These are phyloP conservation scores for Heliconius himera DNA, from an alignment of 1,140 invertebrate genomes.

Conservation along the genomic window DNA sequence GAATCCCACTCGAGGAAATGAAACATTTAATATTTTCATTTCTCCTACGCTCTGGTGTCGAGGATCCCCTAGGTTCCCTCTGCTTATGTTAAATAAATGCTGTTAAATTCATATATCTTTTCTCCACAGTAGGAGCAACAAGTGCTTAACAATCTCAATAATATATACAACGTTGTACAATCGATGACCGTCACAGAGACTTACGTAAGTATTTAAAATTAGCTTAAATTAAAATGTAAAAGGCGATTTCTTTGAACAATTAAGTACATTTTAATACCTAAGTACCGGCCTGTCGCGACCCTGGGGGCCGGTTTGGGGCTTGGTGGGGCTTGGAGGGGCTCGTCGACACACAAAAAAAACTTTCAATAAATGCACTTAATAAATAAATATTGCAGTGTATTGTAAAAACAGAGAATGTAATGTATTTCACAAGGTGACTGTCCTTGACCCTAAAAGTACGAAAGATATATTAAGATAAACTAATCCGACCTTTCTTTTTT, in stretches of 20 bases:
- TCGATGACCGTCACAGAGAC: not conserved
- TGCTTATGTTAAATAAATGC: no score
- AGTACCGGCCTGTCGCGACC: not conserved
- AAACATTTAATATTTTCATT: no score
- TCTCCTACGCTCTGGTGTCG: no score
- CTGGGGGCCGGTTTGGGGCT: not conserved
- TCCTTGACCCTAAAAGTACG: not conserved
- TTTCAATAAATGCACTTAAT: not conserved
- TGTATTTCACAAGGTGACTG: not conserved
- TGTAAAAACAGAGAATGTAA: not conserved
- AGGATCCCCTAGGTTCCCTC: no score
- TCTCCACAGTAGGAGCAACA: no score
- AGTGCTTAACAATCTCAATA: no score
- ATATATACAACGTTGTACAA: no score
- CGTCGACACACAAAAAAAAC: not conserved
- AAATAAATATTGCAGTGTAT: not conserved
- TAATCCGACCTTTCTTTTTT: not conserved
- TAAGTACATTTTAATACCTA: not conserved
- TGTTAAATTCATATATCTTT: no score
- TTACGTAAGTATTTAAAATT: not conserved
- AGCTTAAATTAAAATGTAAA: conserved; percentile 6
- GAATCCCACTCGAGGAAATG: no score
- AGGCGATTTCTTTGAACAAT: conserved; percentile 3
- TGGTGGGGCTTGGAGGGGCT: not conserved
- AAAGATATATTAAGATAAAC: not conserved